Percentiles rank a stretch among this genome's conserved stretches.
Conservation (phyloP, 2,113 vertebrate species). For the Neolamprologus sp. region DNA sequence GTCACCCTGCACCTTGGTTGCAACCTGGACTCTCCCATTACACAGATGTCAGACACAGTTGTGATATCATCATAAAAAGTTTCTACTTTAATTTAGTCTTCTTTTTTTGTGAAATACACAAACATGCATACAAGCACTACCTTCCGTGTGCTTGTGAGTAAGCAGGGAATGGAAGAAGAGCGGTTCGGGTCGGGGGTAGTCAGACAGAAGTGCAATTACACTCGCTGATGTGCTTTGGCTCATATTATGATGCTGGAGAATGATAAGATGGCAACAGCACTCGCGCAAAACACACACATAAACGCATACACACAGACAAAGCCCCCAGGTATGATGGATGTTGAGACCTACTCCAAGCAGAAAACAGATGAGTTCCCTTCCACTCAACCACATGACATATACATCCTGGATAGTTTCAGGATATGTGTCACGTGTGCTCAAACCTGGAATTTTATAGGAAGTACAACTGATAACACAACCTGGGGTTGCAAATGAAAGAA, state of each 20-base stretch:
- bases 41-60: conserved; percentile 62
- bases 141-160: background rate
- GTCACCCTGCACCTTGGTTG: conserved; percentile 3
- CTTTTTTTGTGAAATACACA: background rate
- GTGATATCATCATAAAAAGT: conserved; percentile 61
- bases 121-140: background rate
- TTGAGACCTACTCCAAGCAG: conserved; percentile 26
- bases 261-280: conserved; percentile 35
- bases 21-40: conserved; percentile 55
- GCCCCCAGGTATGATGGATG: conserved; percentile 32
- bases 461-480: background rate
- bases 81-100: background rate
- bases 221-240: conserved; percentile 54
- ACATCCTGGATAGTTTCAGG: conserved; percentile 7
- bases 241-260: conserved; percentile 50
- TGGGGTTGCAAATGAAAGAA: background rate
- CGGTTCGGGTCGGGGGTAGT: background rate
- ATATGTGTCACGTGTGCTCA: background rate
- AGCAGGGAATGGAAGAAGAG: conserved; percentile 20
- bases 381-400: conserved; percentile 10
- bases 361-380: conserved; percentile 40
- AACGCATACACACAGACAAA: conserved; percentile 16
- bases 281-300: background rate
- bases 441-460: conserved; percentile 10
- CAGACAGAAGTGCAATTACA: conserved; percentile 56